Evolutionary conservation across 2,797 vertebrate species (phyloP).

Genomic region (Epinephelus awoara): DNA sequence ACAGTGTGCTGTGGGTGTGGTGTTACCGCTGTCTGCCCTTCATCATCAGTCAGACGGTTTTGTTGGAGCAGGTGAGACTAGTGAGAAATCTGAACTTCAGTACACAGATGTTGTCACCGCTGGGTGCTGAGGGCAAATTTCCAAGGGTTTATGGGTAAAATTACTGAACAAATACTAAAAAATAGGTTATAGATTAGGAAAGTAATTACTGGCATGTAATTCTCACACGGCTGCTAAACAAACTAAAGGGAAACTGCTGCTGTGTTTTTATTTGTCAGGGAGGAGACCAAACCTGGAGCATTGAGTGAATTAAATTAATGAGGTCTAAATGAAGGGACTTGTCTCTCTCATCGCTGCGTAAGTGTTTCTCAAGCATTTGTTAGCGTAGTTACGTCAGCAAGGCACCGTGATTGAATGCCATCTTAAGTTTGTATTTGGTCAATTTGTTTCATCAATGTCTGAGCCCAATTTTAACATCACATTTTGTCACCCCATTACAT

Average conservation of each 20-base stretch:
- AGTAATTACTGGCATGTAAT: background rate
- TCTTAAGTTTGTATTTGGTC: too few species aligned
- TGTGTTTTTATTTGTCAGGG: background rate
- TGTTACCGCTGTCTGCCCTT: constrained; percentile 52
- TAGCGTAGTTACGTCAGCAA: too few species aligned
- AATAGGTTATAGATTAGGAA: background rate
- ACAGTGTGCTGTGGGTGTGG: constrained; percentile 50
- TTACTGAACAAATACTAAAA: background rate
- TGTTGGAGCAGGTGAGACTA: constrained; percentile 16
- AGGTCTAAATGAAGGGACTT: too few species aligned
- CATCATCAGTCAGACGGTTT: constrained; percentile 39
- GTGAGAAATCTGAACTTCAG: background rate
- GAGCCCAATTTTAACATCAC: too few species aligned
- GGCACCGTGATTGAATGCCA: too few species aligned
- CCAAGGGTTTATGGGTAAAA: background rate
- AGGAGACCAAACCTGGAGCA: background rate
- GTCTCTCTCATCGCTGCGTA: too few species aligned
- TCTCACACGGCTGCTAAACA: background rate
- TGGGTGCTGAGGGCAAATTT: background rate
- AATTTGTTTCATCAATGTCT: too few species aligned
- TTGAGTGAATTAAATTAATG: background rate
- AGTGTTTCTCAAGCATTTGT: too few species aligned
- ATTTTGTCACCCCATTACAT: too few species aligned
- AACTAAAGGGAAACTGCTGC: background rate
- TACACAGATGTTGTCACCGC: constrained; percentile 22